Base-by-base conservation (phyloP, 2,113 vertebrate genomes). In the Corapipo altera region DNA sequence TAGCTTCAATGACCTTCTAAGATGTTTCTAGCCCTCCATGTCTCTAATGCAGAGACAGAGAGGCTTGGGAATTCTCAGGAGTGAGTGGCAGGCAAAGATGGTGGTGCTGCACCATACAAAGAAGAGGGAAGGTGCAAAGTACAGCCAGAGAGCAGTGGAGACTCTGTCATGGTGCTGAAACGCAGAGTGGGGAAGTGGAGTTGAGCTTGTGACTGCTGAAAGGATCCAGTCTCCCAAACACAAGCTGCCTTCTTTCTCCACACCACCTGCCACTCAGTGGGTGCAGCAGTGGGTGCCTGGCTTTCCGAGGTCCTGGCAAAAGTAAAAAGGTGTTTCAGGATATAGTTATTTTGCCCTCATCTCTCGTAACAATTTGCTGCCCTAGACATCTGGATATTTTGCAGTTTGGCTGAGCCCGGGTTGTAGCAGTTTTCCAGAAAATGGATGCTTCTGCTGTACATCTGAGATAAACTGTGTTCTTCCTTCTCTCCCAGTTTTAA, bases 41-140 rank as follows among this genome's bases (percentile, higher is more conserved):
- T 33, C 21, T 44, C 39, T 73, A 33, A 33, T 24, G 48, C 26
- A 78, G 61, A 69, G 35, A 57, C 9, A 79, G 72, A 3, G 5
- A 4, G 6, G 15, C 8, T 64, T 2, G 7, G 55, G 65, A 69
- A 33, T 39, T 51, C 59, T 62, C 26, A 51, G 44, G 22, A 75
- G 62, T 8, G 13, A 84, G 44, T 12, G 30, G 22, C 19, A 54
- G 62, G 55, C 0, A 4, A 58, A 58, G 44, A 26, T 59, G 23
- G 9, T 6, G 8, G 20, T 28, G 21, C n/a, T 10, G 12, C 13
- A 59, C 23, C 7, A 11, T 18, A 21, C 0, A 0, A 43, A 12
- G 32, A 8, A 8, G 28, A 5, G 16, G 15, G 17, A 80, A 75
- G 67, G 17, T 37, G 33, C 32, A 15, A 85, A 80, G 74, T 14